Base-by-base conservation (phyloP, 2,797 vertebrate species). In the Channa striata region DNA sequence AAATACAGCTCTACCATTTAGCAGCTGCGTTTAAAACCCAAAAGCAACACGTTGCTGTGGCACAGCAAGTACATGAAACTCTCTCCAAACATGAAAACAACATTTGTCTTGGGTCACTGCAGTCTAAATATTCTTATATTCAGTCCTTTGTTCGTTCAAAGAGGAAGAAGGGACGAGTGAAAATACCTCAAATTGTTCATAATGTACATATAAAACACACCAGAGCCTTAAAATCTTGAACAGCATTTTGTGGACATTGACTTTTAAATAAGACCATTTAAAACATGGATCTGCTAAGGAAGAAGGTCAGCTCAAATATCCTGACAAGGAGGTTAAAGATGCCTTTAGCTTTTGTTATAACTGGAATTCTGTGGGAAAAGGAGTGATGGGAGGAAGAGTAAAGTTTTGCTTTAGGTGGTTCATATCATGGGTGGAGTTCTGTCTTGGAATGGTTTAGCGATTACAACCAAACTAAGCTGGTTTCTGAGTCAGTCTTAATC, bases 151-250 rank as follows among this genome's bases (percentile, higher is more conserved):
- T 70, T 87, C 57, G 10, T 7, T 82, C 13, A 9, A 49, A 30
- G 20, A 25, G 40, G 5, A 21, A n/a, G 21, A 13, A n/a, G 46
- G 39, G 16, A 40, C 23, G 33, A 50, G 57, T 19, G 44, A 57
- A 73, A 65, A 54, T 17, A 48, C 11, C 20, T 74, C 13, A 23
- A 46, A 72, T 71, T 82, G 71, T 77, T 79, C 68, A 51, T 46
- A 74, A 64, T 57, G 68, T 85, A 80, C 59, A 82, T 36, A 30
- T 49, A 78, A 74, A 72, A 82, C 75, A 76, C 47, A 7, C 72
- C 73, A 83, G 67, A 72, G 74, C 62, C 42, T 56, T 71, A 14
- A 66, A 70, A 69, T 73, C 47, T 43, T 64, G 34, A 20, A 71
- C 56, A 69, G 64, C 77, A 67, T 78, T 61, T 72, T 57, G 17